Evolutionary conservation across 2,888 invertebrate species (phyloP), one percentile per base, ranked within the genome.

Genomic region (Campopleginae sp.): DNA sequence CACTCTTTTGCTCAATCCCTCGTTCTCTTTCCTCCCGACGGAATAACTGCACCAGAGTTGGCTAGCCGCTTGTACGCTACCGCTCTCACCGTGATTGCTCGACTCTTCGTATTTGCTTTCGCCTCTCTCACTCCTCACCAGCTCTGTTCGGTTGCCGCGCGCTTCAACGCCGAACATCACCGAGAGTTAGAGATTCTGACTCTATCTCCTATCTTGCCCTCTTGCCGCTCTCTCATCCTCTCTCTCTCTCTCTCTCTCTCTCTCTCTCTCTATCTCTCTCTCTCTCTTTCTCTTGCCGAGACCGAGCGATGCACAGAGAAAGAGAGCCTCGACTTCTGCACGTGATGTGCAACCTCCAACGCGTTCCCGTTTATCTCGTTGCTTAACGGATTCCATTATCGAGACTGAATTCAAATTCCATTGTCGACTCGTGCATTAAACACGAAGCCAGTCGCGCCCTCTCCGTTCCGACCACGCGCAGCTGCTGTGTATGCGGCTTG

Each of bases 361-460:
- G 86, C 80, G 77, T 86, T 84, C 86, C 80, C 84, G 76, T 83
- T 84, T 83, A 84, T 84, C 83, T 85, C 85, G 86, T 81, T 85
- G 86, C 84, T 87, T 87, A 87, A 87, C 86, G 88, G 85, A 88
- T 88, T 88, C 84, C 87, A 86, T 86, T 86, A 84, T 87, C 86
- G 86, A 84, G 82, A 85, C 82, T 77, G 82, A 88, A 86, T 88
- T 86, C 84, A 88, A 88, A 88, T 88, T 88, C 88, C 87, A 88
- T 88, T 87, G 88, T 87, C 88, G 88, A 88, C 85, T 85, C 87
- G 87, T 88, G 88, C 88, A 88, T 88, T 88, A 87, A 87, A 86
- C 88, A 87, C 86, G 83, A 83, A 83, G 86, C 80, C 83, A 80
- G 75, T 79, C 23, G 79, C 74, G 68, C 48, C 84, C 82, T 75